Conservation (phyloP, 2,888 invertebrate species). For the Parthenolecanium corni region DNA sequence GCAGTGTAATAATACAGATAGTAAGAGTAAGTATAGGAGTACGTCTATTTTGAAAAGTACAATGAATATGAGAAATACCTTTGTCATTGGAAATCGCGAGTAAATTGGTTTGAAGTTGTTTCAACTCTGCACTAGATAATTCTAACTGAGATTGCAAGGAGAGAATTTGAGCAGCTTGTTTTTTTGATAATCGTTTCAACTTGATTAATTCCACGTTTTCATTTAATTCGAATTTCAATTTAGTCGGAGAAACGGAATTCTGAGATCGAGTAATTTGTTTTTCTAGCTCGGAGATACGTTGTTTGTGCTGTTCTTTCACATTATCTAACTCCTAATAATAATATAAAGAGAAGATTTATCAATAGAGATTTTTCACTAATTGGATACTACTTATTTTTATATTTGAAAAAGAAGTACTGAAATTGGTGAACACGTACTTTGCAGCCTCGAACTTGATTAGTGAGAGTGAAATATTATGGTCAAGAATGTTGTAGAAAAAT, state of each 20-base stretch:
- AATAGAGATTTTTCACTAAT: too few species aligned
- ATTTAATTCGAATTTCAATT: conserved; percentile 10
- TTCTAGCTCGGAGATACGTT: conserved; percentile 15
- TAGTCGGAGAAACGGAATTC: conserved; percentile 1
- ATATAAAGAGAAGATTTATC: neutral
- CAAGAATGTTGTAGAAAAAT: too few species aligned
- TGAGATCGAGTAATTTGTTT: conserved; percentile 8
- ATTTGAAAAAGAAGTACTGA: too few species aligned
- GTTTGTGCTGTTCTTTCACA: conserved; percentile 9
- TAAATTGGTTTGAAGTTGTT: conserved; percentile 11
- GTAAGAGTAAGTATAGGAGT: neutral
- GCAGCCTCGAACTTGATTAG: too few species aligned
- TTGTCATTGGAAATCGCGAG: neutral
- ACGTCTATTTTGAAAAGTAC: neutral
- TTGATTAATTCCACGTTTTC: conserved; percentile 28
- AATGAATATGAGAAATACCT: neutral
- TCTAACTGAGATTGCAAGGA: conserved; percentile 21
- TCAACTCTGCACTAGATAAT: conserved; percentile 3
- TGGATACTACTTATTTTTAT: too few species aligned
- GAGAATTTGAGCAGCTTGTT: conserved; percentile 20
- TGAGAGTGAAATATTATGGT: too few species aligned
- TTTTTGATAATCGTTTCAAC: conserved; percentile 23
- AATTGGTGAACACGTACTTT: too few species aligned
- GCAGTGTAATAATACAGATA: neutral
- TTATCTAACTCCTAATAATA: conserved; percentile 7